Evolutionary conservation across 2,797 vertebrate genomes (phyloP).

Genomic region (Phoebastria nigripes): DNA sequence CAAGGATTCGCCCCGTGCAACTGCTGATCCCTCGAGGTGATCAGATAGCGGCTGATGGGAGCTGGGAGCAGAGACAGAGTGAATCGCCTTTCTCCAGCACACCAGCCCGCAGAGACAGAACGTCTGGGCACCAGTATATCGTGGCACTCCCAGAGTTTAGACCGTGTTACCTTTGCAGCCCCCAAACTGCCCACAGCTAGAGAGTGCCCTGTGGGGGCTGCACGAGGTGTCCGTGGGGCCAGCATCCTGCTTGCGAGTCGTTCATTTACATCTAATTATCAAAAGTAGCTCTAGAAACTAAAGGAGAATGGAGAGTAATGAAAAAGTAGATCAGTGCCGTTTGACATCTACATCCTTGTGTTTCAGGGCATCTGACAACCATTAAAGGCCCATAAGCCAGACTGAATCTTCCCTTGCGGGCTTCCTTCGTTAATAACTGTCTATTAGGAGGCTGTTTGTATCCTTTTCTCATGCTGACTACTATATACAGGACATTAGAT

Average conservation of each 20-base stretch:
- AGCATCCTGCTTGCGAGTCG: neutral
- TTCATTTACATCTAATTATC: neutral
- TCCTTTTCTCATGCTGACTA: neutral
- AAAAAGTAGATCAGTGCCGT: neutral
- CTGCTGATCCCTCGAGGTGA: neutral
- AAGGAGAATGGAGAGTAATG: neutral
- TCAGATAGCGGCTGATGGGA: neutral
- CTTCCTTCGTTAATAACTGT: neutral
- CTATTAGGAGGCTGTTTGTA: neutral
- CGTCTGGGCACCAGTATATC: neutral
- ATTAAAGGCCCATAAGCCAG: neutral
- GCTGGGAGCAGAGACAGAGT: neutral
- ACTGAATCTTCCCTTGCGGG: neutral
- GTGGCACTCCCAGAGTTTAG: neutral
- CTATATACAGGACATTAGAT: neutral
- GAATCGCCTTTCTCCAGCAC: neutral
- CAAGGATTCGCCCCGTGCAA: neutral
- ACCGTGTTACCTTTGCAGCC: neutral
- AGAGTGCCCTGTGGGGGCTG: neutral
- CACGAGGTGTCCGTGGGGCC: neutral
- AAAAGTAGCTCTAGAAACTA: neutral
- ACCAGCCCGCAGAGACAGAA: neutral
- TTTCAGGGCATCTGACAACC: neutral
- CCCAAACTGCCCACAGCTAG: neutral
- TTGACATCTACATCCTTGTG: neutral